These are phyloP conservation scores for Coturnix japonica DNA, from an alignment of 2,113 vertebrate genomes.

Conservation along the genomic window DNA sequence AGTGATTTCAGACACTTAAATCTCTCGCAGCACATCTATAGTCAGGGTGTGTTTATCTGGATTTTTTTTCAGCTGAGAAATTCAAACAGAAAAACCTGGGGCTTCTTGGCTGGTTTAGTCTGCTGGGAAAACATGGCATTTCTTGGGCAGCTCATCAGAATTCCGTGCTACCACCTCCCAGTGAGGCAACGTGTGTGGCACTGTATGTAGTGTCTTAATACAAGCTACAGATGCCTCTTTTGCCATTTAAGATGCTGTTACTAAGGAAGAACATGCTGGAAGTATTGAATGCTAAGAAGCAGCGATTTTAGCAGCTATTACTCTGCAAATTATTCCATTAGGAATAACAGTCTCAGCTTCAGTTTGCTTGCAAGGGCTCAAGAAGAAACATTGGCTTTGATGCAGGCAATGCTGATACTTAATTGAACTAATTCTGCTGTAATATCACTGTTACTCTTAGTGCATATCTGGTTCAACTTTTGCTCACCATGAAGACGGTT, in stretches of 20 bases:
- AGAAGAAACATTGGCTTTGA: neutral
- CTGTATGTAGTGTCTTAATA: neutral
- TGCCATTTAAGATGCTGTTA: neutral
- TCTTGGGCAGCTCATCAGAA: neutral
- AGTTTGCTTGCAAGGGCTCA: neutral
- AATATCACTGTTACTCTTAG: neutral
- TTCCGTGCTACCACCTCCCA: neutral
- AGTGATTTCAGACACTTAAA: neutral
- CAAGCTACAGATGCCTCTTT: neutral
- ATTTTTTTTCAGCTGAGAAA: neutral
- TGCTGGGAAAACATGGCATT: neutral
- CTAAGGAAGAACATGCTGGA: neutral
- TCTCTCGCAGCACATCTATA: neutral
- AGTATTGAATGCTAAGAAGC: neutral
- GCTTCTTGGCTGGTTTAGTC: neutral
- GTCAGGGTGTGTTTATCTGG: neutral
- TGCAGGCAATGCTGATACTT: neutral
- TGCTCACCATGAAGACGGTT: neutral
- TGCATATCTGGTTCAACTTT: neutral
- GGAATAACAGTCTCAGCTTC: neutral
- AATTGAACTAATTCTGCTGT: neutral
- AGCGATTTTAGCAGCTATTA: neutral
- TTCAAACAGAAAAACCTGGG: neutral
- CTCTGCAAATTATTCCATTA: neutral
- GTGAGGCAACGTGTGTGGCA: neutral